Evolutionary conservation across 1,140 invertebrate genomes (phyloP), one percentile per base, ranked within the genome.

Genomic region (Drosophila kohkoa): DNA sequence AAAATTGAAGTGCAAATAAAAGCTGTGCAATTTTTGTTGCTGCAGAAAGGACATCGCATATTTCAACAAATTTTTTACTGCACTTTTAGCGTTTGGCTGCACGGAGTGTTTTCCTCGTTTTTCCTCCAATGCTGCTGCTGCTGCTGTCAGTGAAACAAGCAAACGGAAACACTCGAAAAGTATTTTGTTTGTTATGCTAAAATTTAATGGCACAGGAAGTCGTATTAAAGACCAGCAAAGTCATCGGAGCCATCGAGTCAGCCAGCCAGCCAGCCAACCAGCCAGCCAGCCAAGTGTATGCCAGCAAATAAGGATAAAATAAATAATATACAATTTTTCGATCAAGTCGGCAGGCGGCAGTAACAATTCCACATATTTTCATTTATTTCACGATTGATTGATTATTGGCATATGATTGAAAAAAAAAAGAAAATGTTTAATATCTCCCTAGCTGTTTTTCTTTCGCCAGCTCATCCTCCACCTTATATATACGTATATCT

Each of bases 1-100:
- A 74, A 88, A 88, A 88, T 89, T 88, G 83, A 88, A 88, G 83
- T 88, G 83, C 83, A 88, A 88, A 88, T 88, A 87, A 87, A 87
- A 87, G 82, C 71, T 76, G 63, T 86, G 82, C 77, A 75, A 73
- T 78, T 85, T 74, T 74, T 67, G 60, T 72, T 77, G 66, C 38
- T 48, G 54, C 55, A 46, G 16, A 45, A 69, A 59, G 68, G 52
- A 76, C 74, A 48, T 63, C 57, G 69, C 60, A 76, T 76, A 76
- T 72, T 76, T 76, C 74, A 76, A 65, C 68, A 76, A 76, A 76
- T 80, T 88, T 87, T 87, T 87, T 88, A 88, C 77, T 87, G 77
- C 83, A 87, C 83, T 88, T 87, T 88, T 66, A 49, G 67, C 67
- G 49, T 75, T 75, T 58, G 49, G 49, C 66, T 75, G 67, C 20